Base-by-base conservation (phyloP, 1,140 invertebrate species). In the Atopsyche davidsoni region DNA sequence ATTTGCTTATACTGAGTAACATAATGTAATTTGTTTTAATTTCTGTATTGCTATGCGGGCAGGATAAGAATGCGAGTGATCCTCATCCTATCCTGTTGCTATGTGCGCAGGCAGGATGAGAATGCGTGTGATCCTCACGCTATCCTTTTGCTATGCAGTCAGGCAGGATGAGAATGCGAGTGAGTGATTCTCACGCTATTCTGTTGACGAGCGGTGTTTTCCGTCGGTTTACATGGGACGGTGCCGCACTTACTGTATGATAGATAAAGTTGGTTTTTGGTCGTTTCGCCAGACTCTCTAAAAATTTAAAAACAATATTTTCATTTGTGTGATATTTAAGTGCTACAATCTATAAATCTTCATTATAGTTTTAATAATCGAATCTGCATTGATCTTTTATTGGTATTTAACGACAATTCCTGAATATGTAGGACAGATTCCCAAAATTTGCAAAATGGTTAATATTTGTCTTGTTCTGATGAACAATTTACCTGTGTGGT, bases 151-250 rank as follows among this genome's bases (percentile, higher is more conserved):
- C 40, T 44, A 31, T 31, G 28, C 23, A 7, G 24, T 32, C 17
- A 11, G 39, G 22, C 38, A 50, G 11, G 39, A 13, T 25, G 22
- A 21, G 23, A n/a, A 17, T 6, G n/a, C 19, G 13, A 13, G 21
- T 32, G 9, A 17, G 28, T 11, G 23, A 18, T 42, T 10, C 36
- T 56, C 74, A 68, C 16, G 73, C 75, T 36, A 78, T 73, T 58
- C 77, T 60, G 59, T 77, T 78, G 11, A 79, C 75, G 46, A 78
- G 68, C 32, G 75, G 76, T 46, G 76, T 78, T 62, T 79, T 79
- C 46, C 77, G 67, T 45, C 77, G 62, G 62, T 74, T 79, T 3
- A 67, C 64, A 55, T 68, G 65, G 6, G 25, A 23, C 34, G 69
- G 48, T 41, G 63, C 62, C 9, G 70, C 48, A 10, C 62, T 57